Base-by-base conservation (phyloP, 1,140 invertebrate genomes). In the Papilio xuthus region DNA sequence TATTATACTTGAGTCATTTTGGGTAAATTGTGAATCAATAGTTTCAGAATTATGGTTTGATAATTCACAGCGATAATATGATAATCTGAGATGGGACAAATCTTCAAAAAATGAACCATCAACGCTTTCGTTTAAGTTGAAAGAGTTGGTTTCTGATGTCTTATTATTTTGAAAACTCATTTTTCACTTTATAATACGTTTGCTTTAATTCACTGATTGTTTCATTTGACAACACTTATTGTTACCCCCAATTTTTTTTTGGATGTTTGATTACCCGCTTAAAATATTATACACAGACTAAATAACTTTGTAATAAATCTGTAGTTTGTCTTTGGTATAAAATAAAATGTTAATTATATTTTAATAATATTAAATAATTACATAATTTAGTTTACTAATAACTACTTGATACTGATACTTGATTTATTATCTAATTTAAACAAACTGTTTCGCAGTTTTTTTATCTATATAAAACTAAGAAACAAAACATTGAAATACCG, bases 51-150 rank as follows among this genome's bases (percentile, higher is more conserved):
- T 28, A 71, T 63, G 75, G 41, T 69, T 23, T 15, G 42, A 76
- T 80, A 41, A 26, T 42, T 78, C 77, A n/a, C 83, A 82, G 23
- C 78, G 87, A 81, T 91, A 91, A 78, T 92, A 91, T 7, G 88
- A 91, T 26, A 91, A 81, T 28, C 89, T 82, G 9, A 92, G 83
- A 79, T 92, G 89, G 9, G 89, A 91, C 73, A 89, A 88, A 77
- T 92, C 90, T 23, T 92, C 90, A 44, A 92, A 91, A 78, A 86
- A 89, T 44, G 78, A 86, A 10, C 81, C 79, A 37, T 79, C 77
- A 9, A 63, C 74, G 50, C 42, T 72, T 41, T 76, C 50, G 42
- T 80, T 80, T 79, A 83, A 73, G 26, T 47, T 74, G 26, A 80
- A 79, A 70, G 81, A 50, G 69, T 83, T 75, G 9, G 41, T 42